These are phyloP conservation scores for Halictus quadricinctus DNA, from an alignment of 2,888 invertebrate genomes.

Conservation along the genomic window DNA sequence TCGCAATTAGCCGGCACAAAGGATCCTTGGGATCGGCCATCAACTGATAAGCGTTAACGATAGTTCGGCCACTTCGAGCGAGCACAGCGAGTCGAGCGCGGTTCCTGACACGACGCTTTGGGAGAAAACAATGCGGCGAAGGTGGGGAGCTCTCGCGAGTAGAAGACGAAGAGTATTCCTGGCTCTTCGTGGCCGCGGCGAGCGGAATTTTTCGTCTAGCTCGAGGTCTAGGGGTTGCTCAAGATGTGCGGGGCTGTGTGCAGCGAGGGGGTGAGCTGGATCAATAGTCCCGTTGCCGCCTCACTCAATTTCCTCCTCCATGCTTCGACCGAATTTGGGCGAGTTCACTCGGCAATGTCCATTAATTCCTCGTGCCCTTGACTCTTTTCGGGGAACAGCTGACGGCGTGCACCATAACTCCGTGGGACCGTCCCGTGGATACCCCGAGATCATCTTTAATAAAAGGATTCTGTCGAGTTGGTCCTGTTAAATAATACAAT, in stretches of 20 bases:
- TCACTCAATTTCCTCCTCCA: conserved; percentile 70
- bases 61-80: not conserved
- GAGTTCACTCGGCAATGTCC: conserved; percentile 69
- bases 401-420: not conserved
- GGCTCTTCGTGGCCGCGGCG: conserved; percentile 34
- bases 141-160: not conserved
- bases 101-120: not conserved
- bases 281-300: conserved; percentile 72
- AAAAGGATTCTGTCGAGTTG: too few relatives aligned
- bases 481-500: too few relatives aligned
- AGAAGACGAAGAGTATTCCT: not conserved
- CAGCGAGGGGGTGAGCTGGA: conserved; percentile 52
- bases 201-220: conserved; percentile 65
- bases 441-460: not conserved
- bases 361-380: conserved; percentile 60
- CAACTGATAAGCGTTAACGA: not conserved
- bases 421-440: not conserved
- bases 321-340: conserved; percentile 66
- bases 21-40: not conserved
- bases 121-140: not conserved
- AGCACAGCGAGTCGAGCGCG: not conserved
- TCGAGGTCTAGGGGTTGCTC: conserved; percentile 29
- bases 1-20: not conserved
- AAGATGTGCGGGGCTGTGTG: conserved; percentile 18
- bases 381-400: conserved; percentile 30